A percentile compares a stretch with the other conserved stretches of the same genome.
Conservation (phyloP, 2,888 invertebrate genomes). For the Diploptera punctata region DNA sequence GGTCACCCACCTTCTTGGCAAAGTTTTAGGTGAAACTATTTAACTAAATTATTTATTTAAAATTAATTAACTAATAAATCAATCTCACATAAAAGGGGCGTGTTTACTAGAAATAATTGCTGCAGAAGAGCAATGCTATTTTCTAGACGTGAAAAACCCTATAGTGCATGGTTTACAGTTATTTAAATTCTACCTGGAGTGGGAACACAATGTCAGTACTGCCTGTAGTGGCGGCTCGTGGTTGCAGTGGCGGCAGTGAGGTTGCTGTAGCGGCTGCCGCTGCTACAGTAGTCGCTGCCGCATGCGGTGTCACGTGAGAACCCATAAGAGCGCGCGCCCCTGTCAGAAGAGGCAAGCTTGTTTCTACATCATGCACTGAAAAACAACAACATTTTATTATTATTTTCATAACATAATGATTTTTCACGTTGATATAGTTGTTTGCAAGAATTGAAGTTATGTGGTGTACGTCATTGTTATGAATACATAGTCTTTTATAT, state of each 20-base stretch:
- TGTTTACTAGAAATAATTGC: background rate
- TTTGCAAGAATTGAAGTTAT: no score
- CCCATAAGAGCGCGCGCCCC: slow-evolving; percentile 45
- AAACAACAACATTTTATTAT: no score
- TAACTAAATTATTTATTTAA: no score
- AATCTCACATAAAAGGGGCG: background rate
- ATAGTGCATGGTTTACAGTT: no score
- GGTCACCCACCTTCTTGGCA: no score
- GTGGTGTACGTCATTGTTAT: no score
- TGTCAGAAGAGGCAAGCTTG: slow-evolving; percentile 35
- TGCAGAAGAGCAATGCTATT: no score
- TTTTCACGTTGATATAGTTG: background rate
- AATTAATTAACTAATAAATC: no score
- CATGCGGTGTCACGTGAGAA: slow-evolving; percentile 46
- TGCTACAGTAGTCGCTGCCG: slow-evolving; percentile 43
- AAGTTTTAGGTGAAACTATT: no score
- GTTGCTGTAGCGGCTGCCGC: slow-evolving; percentile 24
- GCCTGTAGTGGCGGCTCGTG: slow-evolving; percentile 73
- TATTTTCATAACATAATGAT: no score
- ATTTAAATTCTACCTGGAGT: slow-evolving; percentile 62
- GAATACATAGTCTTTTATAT: no score
- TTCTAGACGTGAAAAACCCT: no score
- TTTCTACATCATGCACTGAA: slow-evolving; percentile 36
- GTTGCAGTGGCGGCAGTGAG: slow-evolving; percentile 62
- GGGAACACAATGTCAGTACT: slow-evolving; percentile 72